Evolutionary conservation across 2,888 invertebrate species (phyloP).

Genomic region (Vanessa cardui): DNA sequence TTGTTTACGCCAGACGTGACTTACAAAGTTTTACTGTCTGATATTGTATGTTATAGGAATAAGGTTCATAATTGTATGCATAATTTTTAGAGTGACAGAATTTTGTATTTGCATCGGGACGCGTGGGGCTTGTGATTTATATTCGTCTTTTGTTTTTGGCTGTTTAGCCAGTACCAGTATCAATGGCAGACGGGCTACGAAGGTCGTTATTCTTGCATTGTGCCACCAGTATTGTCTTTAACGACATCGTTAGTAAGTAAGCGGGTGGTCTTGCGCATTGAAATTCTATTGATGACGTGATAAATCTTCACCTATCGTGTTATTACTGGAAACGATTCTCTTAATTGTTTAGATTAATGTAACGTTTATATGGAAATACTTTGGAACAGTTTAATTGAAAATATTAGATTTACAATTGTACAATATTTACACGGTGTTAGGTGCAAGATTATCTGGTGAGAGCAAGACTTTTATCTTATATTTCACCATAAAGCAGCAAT

Average conservation of each 20-base stretch:
- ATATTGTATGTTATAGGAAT: slow-evolving; percentile 16
- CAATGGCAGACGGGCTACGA: slow-evolving; percentile 70
- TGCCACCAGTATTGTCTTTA: slow-evolving; percentile 74
- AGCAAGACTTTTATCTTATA: no score
- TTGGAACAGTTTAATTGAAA: background rate
- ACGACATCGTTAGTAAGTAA: slow-evolving; percentile 79
- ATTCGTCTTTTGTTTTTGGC: slow-evolving; percentile 79
- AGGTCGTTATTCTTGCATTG: slow-evolving; percentile 81
- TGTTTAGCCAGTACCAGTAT: slow-evolving; percentile 74
- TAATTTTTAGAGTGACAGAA: slow-evolving; percentile 31
- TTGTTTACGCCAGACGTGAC: slow-evolving; percentile 72
- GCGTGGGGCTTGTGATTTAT: slow-evolving; percentile 76
- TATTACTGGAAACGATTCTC: slow-evolving; percentile 61
- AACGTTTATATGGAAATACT: slow-evolving; percentile 11
- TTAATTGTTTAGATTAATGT: slow-evolving; percentile 63
- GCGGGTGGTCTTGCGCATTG: slow-evolving; percentile 79
- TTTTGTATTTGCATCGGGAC: slow-evolving; percentile 55
- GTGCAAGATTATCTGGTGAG: no score
- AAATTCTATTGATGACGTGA: slow-evolving; percentile 76
- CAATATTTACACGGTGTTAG: no score
- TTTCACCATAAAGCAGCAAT: no score
- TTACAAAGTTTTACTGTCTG: slow-evolving; percentile 14
- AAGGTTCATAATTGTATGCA: slow-evolving; percentile 38
- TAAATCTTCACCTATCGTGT: slow-evolving; percentile 64
- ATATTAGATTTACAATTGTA: no score